Evolutionary conservation across 2,113 vertebrate species (phyloP).

Genomic region (Embiotoca jacksoni): DNA sequence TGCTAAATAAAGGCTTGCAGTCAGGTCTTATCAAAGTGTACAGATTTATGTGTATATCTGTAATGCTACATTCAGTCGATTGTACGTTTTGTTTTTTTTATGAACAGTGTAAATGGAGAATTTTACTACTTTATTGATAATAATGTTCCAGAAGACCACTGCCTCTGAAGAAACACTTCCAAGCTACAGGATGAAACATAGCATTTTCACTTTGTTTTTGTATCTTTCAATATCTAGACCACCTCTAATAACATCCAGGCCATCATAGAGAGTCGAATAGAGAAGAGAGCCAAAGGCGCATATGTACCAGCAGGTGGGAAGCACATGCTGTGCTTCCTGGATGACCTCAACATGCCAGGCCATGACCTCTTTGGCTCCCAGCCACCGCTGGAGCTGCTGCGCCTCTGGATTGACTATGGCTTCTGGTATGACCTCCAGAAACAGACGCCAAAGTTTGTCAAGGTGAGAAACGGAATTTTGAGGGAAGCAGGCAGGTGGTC

Average conservation of each 20-base stretch:
- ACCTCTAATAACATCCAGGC: constrained; percentile 89
- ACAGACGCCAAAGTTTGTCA: constrained; percentile 87
- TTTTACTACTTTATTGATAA: too few relatives aligned
- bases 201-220: neutral
- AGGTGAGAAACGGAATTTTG: constrained; percentile 80
- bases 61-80: too few relatives aligned
- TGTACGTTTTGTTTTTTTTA: too few relatives aligned
- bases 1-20: too few relatives aligned
- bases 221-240: constrained; percentile 80
- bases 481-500: too few relatives aligned
- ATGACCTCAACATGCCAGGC: constrained; percentile 93
- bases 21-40: too few relatives aligned
- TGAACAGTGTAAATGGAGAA: too few relatives aligned
- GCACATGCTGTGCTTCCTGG: constrained; percentile 89
- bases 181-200: too few relatives aligned
- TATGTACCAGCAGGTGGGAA: constrained; percentile 89
- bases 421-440: constrained; percentile 92
- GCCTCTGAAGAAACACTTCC: too few relatives aligned
- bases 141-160: too few relatives aligned
- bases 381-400: constrained; percentile 90
- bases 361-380: constrained; percentile 90
- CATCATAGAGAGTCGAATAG: constrained; percentile 89
- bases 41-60: too few relatives aligned
- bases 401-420: constrained; percentile 91
- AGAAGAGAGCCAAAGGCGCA: constrained; percentile 90